Percentiles rank a stretch among this genome's conserved stretches.
phyloP scores from a whole-genome alignment of 2,113 vertebrate genomes.

The Tachycineta bicolor region DNA sequence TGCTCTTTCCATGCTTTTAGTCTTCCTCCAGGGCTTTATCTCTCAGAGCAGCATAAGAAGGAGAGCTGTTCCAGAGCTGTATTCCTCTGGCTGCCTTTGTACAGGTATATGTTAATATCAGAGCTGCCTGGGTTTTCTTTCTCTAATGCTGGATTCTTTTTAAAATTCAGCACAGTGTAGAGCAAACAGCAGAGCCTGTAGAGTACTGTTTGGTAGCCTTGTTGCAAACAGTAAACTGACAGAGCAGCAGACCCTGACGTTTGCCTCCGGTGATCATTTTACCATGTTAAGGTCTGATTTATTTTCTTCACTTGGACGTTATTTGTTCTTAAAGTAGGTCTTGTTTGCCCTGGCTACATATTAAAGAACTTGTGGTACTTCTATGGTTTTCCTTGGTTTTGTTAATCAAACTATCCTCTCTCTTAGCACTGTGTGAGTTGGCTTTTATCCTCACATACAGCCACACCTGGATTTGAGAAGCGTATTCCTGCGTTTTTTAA shows the following conservation, averaged over 20 bases:
- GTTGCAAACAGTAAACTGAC: neutral
- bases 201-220: neutral
- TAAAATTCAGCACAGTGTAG: neutral
- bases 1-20: neutral
- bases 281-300: neutral
- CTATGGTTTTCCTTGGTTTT: constrained; percentile 42
- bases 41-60: neutral
- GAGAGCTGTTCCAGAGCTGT: neutral
- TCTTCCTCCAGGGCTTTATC: neutral
- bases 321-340: constrained; percentile 55
- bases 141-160: neutral
- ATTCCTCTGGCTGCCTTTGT: neutral
- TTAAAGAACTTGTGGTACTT: constrained; percentile 32
- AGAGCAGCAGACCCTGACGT: neutral
- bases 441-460: constrained; percentile 12
- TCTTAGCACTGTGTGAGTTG: neutral
- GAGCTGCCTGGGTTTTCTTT: neutral
- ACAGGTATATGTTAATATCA: neutral
- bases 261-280: neutral
- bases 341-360: constrained; percentile 45
- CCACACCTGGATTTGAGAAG: constrained; percentile 25
- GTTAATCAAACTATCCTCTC: constrained; percentile 28
- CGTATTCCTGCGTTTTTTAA: neutral
- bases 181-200: neutral
- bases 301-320: constrained; percentile 19